These are phyloP conservation scores for Pogonognathellus flavescens DNA, from an alignment of 1,140 invertebrate genomes.

Conservation along the genomic window DNA sequence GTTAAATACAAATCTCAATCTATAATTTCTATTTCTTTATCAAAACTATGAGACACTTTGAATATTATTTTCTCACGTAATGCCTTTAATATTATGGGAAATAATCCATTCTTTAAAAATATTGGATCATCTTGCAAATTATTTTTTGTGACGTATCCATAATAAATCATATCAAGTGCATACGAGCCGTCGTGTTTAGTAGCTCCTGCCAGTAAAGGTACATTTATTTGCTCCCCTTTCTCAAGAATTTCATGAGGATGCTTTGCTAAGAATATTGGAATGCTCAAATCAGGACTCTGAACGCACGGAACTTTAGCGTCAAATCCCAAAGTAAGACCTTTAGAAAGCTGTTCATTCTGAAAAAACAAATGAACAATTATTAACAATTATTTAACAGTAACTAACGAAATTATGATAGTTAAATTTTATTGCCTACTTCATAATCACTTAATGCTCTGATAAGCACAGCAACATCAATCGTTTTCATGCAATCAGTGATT, in stretches of 20 bases:
- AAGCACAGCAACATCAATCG: background rate
- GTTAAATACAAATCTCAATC: no score
- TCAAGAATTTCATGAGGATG: constrained; percentile 29
- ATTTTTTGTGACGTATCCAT: constrained; percentile 46
- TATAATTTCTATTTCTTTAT: background rate
- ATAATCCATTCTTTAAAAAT: constrained; percentile 54
- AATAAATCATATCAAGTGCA: constrained; percentile 50
- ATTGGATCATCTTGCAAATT: constrained; percentile 16
- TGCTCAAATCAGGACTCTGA: background rate
- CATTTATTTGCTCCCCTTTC: constrained; percentile 9
- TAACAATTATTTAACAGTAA: no score
- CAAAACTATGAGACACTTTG: background rate
- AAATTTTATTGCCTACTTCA: background rate
- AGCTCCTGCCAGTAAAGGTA: constrained; percentile 17
- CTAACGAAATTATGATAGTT: no score
- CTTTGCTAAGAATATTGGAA: constrained; percentile 13
- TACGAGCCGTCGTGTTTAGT: constrained; percentile 55
- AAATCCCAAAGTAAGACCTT: background rate
- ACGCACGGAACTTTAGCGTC: constrained; percentile 42
- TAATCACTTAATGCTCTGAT: constrained; percentile 41
- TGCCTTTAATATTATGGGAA: constrained; percentile 18
- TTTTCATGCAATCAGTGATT: constrained; percentile 53
- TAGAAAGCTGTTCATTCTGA: background rate
- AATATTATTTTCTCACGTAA: background rate
- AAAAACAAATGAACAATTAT: background rate